Percentiles rank a stretch among this genome's conserved stretches.
phyloP scores from a whole-genome alignment of 2,113 vertebrate species.

The Loxodonta africana region DNA sequence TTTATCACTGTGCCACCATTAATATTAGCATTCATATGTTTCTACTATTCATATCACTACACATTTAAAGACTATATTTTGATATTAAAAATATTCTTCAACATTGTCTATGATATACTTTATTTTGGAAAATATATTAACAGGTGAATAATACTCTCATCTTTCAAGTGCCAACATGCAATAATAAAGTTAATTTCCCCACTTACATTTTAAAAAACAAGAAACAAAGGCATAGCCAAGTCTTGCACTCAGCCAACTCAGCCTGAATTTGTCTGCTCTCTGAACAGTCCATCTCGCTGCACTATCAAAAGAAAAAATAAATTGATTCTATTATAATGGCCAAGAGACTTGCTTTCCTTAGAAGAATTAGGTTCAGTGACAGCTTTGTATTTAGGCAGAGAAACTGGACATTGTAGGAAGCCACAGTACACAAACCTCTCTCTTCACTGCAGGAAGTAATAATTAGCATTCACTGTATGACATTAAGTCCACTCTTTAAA shows the following conservation, averaged over 20 bases:
- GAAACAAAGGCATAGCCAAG: not conserved
- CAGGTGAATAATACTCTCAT: not conserved
- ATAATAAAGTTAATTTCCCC: not conserved
- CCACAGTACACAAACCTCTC: not conserved
- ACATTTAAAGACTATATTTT: not conserved
- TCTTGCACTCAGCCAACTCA: accelerated
- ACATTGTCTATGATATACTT: not conserved
- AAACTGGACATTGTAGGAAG: not conserved
- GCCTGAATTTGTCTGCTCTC: not conserved
- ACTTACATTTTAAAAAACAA: not conserved
- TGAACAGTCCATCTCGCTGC: not conserved
- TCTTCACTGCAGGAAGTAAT: not conserved
- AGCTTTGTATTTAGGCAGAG: not conserved
- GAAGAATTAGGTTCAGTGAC: not conserved
- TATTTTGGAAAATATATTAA: conserved; percentile 2
- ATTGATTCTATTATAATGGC: not conserved
- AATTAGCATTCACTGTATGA: not conserved
- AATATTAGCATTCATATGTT: not conserved
- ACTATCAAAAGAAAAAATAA: not conserved
- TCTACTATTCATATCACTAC: not conserved
- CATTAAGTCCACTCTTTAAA: not conserved
- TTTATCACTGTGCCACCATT: not conserved
- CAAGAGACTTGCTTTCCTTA: not conserved
- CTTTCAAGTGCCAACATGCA: not conserved
- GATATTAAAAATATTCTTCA: not conserved